Percentiles rank a stretch among this genome's conserved stretches.
Conservation (phyloP, 1,140 invertebrate genomes). For the Lasioglossum albipes region DNA sequence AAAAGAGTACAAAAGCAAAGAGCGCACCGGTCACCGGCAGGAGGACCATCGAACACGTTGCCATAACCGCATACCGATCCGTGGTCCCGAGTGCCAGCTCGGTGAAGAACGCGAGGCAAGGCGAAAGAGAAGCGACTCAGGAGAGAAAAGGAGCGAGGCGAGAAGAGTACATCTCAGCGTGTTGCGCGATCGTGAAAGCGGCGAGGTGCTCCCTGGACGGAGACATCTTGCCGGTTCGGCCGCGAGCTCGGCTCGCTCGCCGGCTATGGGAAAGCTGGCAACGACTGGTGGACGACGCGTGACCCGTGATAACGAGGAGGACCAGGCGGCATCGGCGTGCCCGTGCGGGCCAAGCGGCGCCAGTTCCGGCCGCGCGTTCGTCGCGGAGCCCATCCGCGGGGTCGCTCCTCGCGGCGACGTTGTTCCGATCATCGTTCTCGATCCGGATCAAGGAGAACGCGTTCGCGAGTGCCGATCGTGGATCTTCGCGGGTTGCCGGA, state of each 20-base stretch:
- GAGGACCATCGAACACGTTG: no score
- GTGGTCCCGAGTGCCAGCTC: no score
- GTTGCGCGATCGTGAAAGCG: not conserved
- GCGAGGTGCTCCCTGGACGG: constrained; percentile 2
- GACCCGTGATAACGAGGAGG: constrained; percentile 43
- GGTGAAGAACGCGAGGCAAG: no score
- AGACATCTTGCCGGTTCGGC: constrained; percentile 19
- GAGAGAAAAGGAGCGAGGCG: not conserved
- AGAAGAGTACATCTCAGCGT: not conserved
- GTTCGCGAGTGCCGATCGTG: not conserved
- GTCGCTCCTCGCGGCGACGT: not conserved
- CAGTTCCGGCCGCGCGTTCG: constrained; percentile 26
- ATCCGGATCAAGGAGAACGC: not conserved
- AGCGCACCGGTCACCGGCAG: no score
- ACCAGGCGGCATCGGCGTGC: constrained; percentile 20
- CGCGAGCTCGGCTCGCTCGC: constrained; percentile 20
- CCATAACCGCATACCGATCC: no score
- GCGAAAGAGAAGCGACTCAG: no score
- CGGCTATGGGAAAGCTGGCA: constrained; percentile 46
- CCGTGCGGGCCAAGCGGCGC: constrained; percentile 1
- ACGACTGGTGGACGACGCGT: constrained; percentile 34
- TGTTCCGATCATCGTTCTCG: not conserved
- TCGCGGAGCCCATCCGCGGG: constrained; percentile 1
- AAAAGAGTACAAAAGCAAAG: no score
- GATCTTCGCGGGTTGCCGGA: not conserved